A percentile compares a stretch with the other conserved stretches of the same genome.
Conservation (phyloP, 2,888 invertebrate genomes). For the Tridacna crocea region DNA sequence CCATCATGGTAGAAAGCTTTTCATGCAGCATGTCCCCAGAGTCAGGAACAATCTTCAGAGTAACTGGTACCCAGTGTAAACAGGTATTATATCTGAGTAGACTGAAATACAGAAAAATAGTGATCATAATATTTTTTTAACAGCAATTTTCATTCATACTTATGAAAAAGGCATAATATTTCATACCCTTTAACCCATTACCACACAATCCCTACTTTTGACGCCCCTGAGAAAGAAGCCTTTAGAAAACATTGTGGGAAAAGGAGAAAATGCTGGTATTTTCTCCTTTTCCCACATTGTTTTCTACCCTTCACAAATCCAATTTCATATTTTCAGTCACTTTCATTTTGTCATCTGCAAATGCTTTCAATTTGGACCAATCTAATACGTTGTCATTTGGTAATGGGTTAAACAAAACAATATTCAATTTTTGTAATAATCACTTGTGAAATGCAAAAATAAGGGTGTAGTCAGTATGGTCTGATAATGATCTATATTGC, state of each 20-base stretch:
- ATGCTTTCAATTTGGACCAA: too few species aligned
- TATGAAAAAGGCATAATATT: neutral
- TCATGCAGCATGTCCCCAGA: conserved; percentile 58
- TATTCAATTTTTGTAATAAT: too few species aligned
- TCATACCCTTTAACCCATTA: neutral
- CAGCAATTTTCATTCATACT: neutral
- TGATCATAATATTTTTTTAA: neutral
- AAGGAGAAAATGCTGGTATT: conserved; percentile 11
- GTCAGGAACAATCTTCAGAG: conserved; percentile 73
- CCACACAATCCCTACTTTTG: too few species aligned
- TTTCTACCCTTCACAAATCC: too few species aligned
- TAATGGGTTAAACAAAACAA: too few species aligned
- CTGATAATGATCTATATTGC: too few species aligned
- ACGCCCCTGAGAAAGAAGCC: neutral
- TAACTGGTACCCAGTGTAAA: conserved; percentile 79
- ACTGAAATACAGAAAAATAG: conserved; percentile 59
- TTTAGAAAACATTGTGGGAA: conserved; percentile 11
- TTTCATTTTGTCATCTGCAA: too few species aligned
- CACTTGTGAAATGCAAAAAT: too few species aligned
- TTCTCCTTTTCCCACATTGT: too few species aligned
- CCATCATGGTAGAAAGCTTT: conserved; percentile 49
- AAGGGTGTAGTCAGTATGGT: too few species aligned
- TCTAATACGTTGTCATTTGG: too few species aligned
- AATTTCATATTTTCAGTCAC: too few species aligned
- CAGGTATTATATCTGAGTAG: conserved; percentile 75